Base-by-base conservation (phyloP, 1,140 invertebrate genomes). In the Cotesia typhae region DNA sequence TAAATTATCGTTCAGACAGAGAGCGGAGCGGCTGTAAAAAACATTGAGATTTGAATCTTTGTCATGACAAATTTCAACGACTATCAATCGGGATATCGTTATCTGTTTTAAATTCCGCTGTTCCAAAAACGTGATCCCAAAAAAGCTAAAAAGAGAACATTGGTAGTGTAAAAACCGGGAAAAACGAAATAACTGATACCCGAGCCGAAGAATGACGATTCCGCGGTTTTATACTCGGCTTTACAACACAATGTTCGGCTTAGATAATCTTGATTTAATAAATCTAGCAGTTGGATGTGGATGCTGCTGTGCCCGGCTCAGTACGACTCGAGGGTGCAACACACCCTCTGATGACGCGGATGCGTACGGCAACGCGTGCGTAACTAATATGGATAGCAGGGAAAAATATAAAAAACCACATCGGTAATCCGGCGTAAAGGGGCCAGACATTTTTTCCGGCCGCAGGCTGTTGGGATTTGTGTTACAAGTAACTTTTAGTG, bases 221-320 rank as follows among this genome's bases (percentile, higher is more conserved):
- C 84, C 79, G 77, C 78, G 73, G 78, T 81, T 80, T 83, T 84
- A 82, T 81, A 81, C 68, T 71, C 68, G 81, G 82, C 80, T 82
- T 83, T 81, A 79, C 80, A 81, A 80, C 79, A 82, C 82, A 84
- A 83, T 82, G 80, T 82, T 81, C 81, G 79, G 82, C 82, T 86
- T 83, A 83, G 83, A 86, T 87, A 87, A 87, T 87, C 85, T 85
- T 83, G 84, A 87, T 87, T 87, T 87, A 87, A 87, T 87, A 86
- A 87, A 87, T 87, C 85, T 85, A 86, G 86, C 85, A 86, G 85
- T 85, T 87, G 85, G 41, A 9, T 47, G 41, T 47, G 6, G 41
- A 9, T 9, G 41, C 41, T 10, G 41, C 41, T 5, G 41, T 47
- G 41, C 41, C 41, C 6, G 41, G 10, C 41, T 10, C 6, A 47